Evolutionary conservation across 2,797 vertebrate species (phyloP).

Genomic region (Sebastes diploproa): DNA sequence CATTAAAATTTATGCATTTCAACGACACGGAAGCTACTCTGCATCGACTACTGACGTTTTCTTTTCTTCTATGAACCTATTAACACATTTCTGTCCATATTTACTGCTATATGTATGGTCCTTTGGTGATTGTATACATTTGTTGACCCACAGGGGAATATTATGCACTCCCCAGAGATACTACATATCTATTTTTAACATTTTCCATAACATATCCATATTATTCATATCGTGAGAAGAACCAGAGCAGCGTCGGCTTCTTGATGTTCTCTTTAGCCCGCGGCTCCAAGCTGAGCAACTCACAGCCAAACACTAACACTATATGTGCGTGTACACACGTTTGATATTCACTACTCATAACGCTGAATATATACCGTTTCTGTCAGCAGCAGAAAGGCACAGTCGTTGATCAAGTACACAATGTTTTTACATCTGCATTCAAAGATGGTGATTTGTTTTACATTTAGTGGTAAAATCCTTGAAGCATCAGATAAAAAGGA

Average conservation of each 20-base stretch:
- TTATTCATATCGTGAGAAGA: conserved; percentile 28
- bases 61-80: neutral
- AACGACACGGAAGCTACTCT: neutral
- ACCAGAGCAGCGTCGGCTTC: conserved; percentile 13
- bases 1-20: conserved; percentile 20
- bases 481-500: neutral
- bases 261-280: conserved; percentile 42
- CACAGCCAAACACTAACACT: conserved; percentile 13
- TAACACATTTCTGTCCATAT: conserved; percentile 1
- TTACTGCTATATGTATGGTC: neutral
- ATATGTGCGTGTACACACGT: neutral
- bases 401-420: neutral
- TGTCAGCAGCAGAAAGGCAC: neutral
- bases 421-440: conserved; percentile 8
- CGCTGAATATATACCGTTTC: neutral
- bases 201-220: conserved; percentile 20
- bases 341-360: neutral
- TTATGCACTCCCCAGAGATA: neutral
- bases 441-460: neutral
- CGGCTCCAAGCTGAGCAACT: conserved; percentile 26
- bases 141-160: neutral
- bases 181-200: neutral
- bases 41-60: neutral
- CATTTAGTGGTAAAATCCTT: neutral
- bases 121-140: neutral